phyloP scores from a whole-genome alignment of 2,888 invertebrate species.

The Caenorhabditis angaria region DNA sequence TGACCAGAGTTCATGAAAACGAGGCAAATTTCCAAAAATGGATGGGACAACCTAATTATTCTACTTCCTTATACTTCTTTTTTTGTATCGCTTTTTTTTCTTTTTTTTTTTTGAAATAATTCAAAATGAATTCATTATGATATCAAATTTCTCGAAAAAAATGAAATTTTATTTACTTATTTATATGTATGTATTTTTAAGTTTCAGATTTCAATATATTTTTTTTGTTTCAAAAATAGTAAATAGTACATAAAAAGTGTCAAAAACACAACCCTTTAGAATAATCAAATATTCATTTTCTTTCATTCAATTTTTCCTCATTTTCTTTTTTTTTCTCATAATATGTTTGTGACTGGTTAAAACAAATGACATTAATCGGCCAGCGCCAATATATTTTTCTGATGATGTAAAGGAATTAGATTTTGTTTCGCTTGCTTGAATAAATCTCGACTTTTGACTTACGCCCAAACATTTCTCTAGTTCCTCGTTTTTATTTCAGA shows the following conservation, averaged over 20 bases:
- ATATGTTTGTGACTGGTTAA: neutral
- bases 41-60: neutral
- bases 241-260: too few relatives aligned
- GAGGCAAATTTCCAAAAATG: neutral
- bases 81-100: neutral
- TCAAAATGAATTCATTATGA: neutral
- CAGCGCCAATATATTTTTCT: neutral
- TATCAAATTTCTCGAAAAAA: slow-evolving; percentile 1
- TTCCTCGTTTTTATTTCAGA: too few relatives aligned
- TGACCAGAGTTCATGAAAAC: neutral
- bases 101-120: neutral
- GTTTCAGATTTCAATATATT: slow-evolving; percentile 4
- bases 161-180: neutral
- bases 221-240: too few relatives aligned
- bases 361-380: neutral
- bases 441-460: too few relatives aligned
- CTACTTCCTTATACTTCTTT: neutral
- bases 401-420: neutral
- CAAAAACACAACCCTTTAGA: neutral
- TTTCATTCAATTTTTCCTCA: too few relatives aligned
- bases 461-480: too few relatives aligned
- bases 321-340: neutral
- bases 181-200: neutral
- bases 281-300: neutral
- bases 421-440: too few relatives aligned